Evolutionary conservation across 1,140 invertebrate genomes (phyloP).

Genomic region (Micrasema minimum): DNA sequence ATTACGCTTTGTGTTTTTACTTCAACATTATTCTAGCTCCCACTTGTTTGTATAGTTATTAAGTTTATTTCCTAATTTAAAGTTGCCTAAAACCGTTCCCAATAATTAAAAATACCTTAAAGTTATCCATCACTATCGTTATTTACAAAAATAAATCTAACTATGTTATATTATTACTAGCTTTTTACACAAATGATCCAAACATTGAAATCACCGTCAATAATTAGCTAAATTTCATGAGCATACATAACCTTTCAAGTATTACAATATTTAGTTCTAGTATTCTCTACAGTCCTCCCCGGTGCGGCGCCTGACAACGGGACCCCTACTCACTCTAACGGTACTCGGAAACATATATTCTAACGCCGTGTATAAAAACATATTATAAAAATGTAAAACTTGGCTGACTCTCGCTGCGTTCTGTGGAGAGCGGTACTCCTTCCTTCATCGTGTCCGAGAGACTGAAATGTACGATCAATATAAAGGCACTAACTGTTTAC

Average conservation of each 20-base stretch:
- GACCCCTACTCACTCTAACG: too few species aligned
- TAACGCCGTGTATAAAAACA: conserved; percentile 10
- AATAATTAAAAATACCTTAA: conserved; percentile 50
- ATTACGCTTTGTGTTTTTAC: conserved; percentile 33
- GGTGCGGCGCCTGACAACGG: too few species aligned
- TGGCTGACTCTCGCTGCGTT: neutral
- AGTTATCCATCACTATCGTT: conserved; percentile 48
- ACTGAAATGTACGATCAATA: conserved; percentile 4
- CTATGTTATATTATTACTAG: conserved; percentile 43
- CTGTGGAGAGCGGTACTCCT: too few species aligned
- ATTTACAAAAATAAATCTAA: conserved; percentile 55
- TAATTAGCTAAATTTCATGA: conserved; percentile 48
- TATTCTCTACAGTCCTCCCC: too few species aligned
- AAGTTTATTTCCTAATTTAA: conserved; percentile 50
- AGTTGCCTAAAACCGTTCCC: conserved; percentile 52
- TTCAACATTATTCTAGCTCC: conserved; percentile 17
- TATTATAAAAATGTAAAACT: conserved; percentile 25
- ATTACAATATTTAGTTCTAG: too few species aligned
- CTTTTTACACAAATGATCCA: conserved; percentile 40
- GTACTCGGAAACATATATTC: conserved; percentile 11
- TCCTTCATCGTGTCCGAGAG: neutral
- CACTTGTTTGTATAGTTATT: conserved; percentile 44
- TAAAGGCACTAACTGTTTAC: conserved; percentile 10
- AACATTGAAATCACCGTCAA: conserved; percentile 44
- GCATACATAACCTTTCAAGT: too few species aligned